Conservation (phyloP, 1,140 invertebrate genomes). For the Popillia japonica region DNA sequence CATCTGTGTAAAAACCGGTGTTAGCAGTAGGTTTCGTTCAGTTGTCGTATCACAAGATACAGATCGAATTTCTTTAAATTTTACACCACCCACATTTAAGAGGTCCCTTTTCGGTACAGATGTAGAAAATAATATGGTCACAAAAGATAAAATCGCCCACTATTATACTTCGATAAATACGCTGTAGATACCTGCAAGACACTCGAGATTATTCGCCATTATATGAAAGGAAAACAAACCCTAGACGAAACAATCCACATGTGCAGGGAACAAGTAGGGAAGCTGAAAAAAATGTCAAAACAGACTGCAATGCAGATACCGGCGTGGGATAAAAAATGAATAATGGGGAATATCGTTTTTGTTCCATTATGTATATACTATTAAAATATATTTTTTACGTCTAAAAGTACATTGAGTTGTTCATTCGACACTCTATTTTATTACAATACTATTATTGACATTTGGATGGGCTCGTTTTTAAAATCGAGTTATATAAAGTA, state of each 20-base stretch:
- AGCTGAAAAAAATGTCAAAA: constrained; percentile 30
- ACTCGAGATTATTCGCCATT: constrained; percentile 28
- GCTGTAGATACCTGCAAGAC: constrained; percentile 3
- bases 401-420: neutral
- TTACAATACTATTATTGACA: neutral
- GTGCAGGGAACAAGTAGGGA: neutral
- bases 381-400: neutral
- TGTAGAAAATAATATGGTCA: constrained; percentile 11
- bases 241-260: neutral
- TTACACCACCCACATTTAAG: constrained; percentile 16
- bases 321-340: neutral
- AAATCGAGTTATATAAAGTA: no score
- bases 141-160: constrained; percentile 31
- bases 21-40: neutral
- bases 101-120: neutral
- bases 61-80: constrained; percentile 30
- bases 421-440: neutral
- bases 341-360: neutral
- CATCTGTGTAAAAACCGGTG: neutral
- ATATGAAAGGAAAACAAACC: neutral
- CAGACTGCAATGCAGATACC: neutral
- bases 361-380: neutral
- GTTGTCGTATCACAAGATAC: neutral
- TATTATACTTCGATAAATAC: constrained; percentile 27
- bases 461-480: no score